These are phyloP conservation scores for Spisula solida DNA, from an alignment of 2,888 invertebrate species.

Conservation along the genomic window DNA sequence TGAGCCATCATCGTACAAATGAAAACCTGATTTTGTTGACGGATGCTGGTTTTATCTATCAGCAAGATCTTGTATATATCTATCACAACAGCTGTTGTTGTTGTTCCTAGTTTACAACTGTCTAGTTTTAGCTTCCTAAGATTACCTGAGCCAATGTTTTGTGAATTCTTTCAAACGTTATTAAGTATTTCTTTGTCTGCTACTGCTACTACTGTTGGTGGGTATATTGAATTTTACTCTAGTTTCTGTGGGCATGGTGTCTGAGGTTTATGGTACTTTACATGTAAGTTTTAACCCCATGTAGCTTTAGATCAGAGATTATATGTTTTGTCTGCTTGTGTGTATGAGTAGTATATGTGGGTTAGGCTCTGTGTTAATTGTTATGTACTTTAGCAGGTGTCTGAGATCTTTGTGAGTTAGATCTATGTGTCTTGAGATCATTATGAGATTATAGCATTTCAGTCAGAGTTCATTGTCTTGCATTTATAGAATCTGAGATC, in stretches of 20 bases:
- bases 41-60: background rate
- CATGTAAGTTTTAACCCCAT: background rate
- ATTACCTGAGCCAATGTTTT: conserved; percentile 19
- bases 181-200: conserved; percentile 10
- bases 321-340: background rate
- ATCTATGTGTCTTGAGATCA: too few relatives aligned
- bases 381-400: background rate
- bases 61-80: background rate
- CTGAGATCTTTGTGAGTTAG: background rate
- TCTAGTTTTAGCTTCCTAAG: conserved; percentile 6
- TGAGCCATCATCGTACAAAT: background rate
- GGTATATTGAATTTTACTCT: background rate
- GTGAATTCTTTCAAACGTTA: background rate
- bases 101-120: conserved; percentile 3
- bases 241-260: background rate
- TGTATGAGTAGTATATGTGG: background rate
- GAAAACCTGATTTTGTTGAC: conserved; percentile 16
- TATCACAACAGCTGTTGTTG: background rate
- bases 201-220: background rate
- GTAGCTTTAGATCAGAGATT: background rate
- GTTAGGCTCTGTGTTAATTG: background rate
- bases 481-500: too few relatives aligned
- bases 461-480: too few relatives aligned
- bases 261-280: background rate
- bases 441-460: too few relatives aligned